Evolutionary conservation across 2,797 vertebrate genomes (phyloP).

Genomic region (Scyliorhinus canicula): DNA sequence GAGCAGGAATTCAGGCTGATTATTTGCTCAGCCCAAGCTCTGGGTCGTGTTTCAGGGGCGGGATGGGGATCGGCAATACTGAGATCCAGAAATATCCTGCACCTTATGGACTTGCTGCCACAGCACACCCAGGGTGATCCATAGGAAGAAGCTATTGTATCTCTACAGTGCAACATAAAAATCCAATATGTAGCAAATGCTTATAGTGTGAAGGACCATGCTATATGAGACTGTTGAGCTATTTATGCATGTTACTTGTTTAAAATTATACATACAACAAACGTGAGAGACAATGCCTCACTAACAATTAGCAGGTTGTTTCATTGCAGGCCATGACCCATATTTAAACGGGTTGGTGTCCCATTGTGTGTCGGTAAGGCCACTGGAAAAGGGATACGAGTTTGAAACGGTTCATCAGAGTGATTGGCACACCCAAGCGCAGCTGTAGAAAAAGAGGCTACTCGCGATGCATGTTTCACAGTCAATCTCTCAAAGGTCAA

Average conservation of each 20-base stretch:
- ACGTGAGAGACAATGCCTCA: neutral
- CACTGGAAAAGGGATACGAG: neutral
- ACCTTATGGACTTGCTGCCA: neutral
- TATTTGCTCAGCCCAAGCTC: neutral
- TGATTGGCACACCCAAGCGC: neutral
- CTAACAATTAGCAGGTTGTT: neutral
- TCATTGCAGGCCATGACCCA: neutral
- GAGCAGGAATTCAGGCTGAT: neutral
- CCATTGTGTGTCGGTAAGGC: slow-evolving; percentile 5
- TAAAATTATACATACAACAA: slow-evolving; percentile 19
- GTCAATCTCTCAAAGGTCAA: neutral
- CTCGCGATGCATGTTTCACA: neutral
- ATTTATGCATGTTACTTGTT: neutral
- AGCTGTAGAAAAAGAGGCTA: neutral
- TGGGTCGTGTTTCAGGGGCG: neutral
- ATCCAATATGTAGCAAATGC: neutral
- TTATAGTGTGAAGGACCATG: neutral
- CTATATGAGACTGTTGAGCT: neutral
- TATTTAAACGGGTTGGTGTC: neutral
- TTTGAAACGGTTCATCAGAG: neutral
- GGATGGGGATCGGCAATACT: too few species aligned
- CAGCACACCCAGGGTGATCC: neutral
- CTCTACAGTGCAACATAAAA: neutral
- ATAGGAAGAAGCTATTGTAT: neutral
- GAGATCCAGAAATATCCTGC: neutral